phyloP scores from a whole-genome alignment of 2,888 invertebrate species.

The Spisula subtruncata region DNA sequence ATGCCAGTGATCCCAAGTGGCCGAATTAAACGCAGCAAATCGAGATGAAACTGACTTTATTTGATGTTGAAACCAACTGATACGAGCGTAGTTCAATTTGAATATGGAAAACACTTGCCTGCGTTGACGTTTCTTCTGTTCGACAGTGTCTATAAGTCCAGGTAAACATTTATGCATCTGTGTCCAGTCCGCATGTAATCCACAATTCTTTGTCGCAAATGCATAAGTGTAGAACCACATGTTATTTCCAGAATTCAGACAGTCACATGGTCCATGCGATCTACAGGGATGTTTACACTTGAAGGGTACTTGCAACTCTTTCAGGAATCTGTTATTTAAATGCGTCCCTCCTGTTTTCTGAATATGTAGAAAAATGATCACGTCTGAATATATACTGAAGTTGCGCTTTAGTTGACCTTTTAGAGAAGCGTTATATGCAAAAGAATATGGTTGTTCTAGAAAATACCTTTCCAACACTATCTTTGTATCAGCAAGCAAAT shows the following conservation, averaged over 20 bases:
- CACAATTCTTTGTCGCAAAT: slow-evolving; percentile 18
- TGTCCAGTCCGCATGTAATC: slow-evolving; percentile 44
- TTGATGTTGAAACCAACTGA: too few species aligned
- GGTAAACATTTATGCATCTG: slow-evolving; percentile 42
- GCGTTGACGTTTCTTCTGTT: slow-evolving; percentile 1
- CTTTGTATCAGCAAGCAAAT: slow-evolving; percentile 15
- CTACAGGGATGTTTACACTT: background rate
- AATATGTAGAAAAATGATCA: slow-evolving; percentile 38
- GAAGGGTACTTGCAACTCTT: background rate
- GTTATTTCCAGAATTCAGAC: slow-evolving; percentile 29
- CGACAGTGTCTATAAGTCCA: background rate
- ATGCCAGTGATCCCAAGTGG: too few species aligned
- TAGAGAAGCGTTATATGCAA: background rate
- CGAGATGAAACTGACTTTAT: too few species aligned
- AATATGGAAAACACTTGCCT: too few species aligned
- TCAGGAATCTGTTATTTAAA: slow-evolving; percentile 9
- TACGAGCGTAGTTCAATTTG: too few species aligned
- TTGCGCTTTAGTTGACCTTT: background rate
- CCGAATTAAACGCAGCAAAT: too few species aligned
- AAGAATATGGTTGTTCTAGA: background rate
- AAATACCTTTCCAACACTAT: slow-evolving; percentile 22
- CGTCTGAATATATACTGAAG: slow-evolving; percentile 8
- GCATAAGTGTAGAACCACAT: slow-evolving; percentile 29
- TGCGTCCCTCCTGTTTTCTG: slow-evolving; percentile 42
- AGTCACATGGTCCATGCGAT: background rate